Percentiles rank a stretch among this genome's conserved stretches.
Evolutionary conservation across 2,113 vertebrate genomes (phyloP).

Genomic region (Trichomycterus rosablanca): DNA sequence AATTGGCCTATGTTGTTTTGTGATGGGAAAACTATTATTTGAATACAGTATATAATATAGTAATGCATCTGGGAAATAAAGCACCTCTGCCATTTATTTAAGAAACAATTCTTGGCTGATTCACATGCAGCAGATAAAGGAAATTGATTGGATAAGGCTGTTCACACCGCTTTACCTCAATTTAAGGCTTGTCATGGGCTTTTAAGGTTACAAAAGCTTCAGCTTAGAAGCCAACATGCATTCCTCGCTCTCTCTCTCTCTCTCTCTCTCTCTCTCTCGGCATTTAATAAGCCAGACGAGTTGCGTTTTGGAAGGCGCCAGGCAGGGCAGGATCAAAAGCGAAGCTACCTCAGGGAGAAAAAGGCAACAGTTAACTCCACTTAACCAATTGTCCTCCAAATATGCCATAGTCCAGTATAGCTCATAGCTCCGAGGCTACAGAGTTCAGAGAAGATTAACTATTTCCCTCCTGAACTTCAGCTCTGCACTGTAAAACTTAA

Average conservation of each 20-base stretch:
- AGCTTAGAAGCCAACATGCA: constrained; percentile 63
- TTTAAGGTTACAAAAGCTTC: constrained; percentile 65
- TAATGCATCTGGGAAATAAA: constrained; percentile 8
- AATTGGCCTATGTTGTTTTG: too few relatives aligned
- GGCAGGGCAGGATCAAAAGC: constrained; percentile 74
- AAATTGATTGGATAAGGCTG: constrained; percentile 65
- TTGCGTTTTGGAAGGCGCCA: constrained; percentile 79
- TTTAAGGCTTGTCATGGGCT: constrained; percentile 67
- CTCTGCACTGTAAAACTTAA: not conserved
- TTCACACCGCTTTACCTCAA: constrained; percentile 68
- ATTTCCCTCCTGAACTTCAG: constrained; percentile 48
- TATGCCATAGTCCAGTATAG: constrained; percentile 65
- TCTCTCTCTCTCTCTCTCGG: constrained; percentile 39
- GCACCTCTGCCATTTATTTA: constrained; percentile 19
- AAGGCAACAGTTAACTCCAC: constrained; percentile 71
- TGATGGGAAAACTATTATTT: too few relatives aligned
- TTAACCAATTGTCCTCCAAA: constrained; percentile 74
- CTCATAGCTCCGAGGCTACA: constrained; percentile 56
- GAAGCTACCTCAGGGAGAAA: constrained; percentile 76
- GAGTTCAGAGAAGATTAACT: constrained; percentile 54
- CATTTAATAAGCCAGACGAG: constrained; percentile 81
- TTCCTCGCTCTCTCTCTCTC: constrained; percentile 58
- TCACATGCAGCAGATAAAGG: constrained; percentile 29
- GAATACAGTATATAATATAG: too few relatives aligned
- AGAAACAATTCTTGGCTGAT: constrained; percentile 25